Conservation (phyloP, 2,797 vertebrate species). For the Miichthys miiuy region DNA sequence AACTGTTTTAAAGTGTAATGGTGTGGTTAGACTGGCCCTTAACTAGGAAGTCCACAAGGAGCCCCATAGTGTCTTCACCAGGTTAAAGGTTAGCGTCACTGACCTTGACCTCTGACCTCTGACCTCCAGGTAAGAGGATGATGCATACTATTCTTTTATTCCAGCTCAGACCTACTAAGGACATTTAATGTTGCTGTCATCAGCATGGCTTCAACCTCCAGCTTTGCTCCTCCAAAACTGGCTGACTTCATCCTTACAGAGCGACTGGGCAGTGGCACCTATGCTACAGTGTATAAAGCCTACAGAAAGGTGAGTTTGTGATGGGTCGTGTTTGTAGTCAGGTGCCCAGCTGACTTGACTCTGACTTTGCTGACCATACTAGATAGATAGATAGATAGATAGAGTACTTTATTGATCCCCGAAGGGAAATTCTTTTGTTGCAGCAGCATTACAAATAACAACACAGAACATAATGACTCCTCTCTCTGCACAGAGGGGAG, state of each 20-base stretch:
- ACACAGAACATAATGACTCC: no score
- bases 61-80: not conserved
- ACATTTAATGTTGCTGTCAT: conserved; percentile 46
- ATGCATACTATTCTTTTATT: conserved; percentile 14
- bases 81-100: not conserved
- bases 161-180: conserved; percentile 23
- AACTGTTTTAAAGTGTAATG: not conserved
- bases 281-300: conserved; percentile 96
- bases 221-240: conserved; percentile 92
- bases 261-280: conserved; percentile 92
- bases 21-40: not conserved
- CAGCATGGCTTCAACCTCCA: conserved; percentile 85
- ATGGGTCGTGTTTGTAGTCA: not conserved
- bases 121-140: not conserved
- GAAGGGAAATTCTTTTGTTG: no score
- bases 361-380: not conserved
- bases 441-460: no score
- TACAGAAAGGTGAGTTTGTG: conserved; percentile 84
- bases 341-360: not conserved
- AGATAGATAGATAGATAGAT: no score
- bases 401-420: no score
- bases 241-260: conserved; percentile 93
- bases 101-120: not conserved
- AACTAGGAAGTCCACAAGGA: not conserved
- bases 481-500: no score